A percentile compares a stretch with the other conserved stretches of the same genome.
Evolutionary conservation across 92 coral and sea anemone genomes (phyloP).

Genomic region (Blastomussa wellsi): DNA sequence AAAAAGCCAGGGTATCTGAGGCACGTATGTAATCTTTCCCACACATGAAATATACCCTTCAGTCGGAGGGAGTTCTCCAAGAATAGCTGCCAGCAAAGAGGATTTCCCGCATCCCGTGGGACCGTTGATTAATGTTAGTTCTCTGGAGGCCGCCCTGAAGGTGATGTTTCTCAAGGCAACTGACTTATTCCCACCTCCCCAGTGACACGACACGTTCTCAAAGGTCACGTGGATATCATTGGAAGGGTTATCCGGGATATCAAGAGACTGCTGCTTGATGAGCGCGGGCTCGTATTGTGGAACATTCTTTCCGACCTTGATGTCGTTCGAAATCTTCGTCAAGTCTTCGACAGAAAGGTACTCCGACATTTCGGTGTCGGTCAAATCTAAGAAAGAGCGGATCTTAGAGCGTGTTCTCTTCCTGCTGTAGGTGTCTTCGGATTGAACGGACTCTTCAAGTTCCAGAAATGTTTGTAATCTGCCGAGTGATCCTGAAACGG

Average conservation of each 20-base stretch:
- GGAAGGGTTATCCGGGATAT: slow-evolving; percentile 29
- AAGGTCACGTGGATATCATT: slow-evolving; percentile 54
- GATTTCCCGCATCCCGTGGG: slow-evolving; percentile 88
- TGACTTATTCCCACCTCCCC: slow-evolving; percentile 71
- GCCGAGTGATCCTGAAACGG: slow-evolving; percentile 54
- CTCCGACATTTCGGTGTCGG: slow-evolving; percentile 71
- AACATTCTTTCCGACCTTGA: slow-evolving; percentile 25
- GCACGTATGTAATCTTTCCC: slow-evolving; percentile 77
- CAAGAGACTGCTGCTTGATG: slow-evolving; percentile 31
- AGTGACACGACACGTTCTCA: slow-evolving; percentile 74
- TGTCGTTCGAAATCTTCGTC: slow-evolving; percentile 63
- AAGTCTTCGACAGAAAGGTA: slow-evolving; percentile 71
- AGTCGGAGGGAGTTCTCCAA: slow-evolving; percentile 75
- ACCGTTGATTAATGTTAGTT: slow-evolving; percentile 81
- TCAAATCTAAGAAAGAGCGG: slow-evolving; percentile 77
- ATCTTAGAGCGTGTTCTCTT: slow-evolving; percentile 60
- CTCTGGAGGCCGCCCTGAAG: slow-evolving; percentile 66
- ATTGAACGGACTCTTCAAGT: slow-evolving; percentile 64
- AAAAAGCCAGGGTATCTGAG: slow-evolving; percentile 78
- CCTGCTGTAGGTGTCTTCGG: slow-evolving; percentile 48
- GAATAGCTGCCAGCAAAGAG: slow-evolving; percentile 75
- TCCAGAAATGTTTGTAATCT: slow-evolving; percentile 76
- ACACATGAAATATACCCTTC: slow-evolving; percentile 73
- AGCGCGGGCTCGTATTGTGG: slow-evolving; percentile 48
- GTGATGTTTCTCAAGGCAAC: slow-evolving; percentile 62